Conservation (phyloP, 2,113 vertebrate species). For the Melospiza georgiana region DNA sequence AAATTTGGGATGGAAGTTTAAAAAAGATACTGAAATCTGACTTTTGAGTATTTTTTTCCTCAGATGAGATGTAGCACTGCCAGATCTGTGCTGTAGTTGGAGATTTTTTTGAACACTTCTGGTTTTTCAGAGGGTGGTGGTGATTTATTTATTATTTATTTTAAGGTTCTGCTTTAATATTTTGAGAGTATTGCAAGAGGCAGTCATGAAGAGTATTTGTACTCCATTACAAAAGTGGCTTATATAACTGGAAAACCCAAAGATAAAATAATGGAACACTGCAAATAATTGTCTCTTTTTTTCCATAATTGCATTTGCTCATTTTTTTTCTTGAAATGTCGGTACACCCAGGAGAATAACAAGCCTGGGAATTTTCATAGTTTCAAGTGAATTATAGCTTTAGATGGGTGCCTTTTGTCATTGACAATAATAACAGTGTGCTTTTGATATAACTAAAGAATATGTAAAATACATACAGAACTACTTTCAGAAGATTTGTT, state of each 20-base stretch:
- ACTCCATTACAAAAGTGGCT: not conserved
- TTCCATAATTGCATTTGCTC: not conserved
- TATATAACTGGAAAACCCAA: not conserved
- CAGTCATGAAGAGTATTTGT: not conserved
- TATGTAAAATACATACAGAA: conserved; percentile 17
- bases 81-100: not conserved
- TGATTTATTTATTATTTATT: not conserved
- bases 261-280: not conserved
- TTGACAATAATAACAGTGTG: not conserved
- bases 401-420: not conserved
- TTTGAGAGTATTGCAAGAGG: not conserved
- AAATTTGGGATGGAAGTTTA: not conserved
- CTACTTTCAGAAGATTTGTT: not conserved
- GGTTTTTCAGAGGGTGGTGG: not conserved
- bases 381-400: not conserved
- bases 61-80: not conserved
- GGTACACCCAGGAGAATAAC: not conserved
- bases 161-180: not conserved
- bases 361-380: not conserved
- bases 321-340: not conserved
- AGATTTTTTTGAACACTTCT: not conserved
- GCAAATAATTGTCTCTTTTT: not conserved
- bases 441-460: not conserved
- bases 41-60: not conserved
- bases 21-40: not conserved